Conservation (phyloP, 2,113 vertebrate genomes). For the Tachysurus vachellii region DNA sequence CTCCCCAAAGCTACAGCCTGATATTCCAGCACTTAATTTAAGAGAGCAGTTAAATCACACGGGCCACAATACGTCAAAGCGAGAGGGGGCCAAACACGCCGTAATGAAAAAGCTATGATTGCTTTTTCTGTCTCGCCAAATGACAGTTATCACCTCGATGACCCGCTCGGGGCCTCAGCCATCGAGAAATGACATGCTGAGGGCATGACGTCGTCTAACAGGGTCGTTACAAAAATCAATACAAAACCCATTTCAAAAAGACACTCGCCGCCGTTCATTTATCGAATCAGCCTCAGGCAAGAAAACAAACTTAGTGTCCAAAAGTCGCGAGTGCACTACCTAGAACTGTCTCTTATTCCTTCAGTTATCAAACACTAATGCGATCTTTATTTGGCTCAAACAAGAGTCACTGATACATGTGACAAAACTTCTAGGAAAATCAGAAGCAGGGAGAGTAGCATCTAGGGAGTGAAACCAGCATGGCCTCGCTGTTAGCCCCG, state of each 20-base stretch:
- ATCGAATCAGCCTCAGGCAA: constrained; percentile 96
- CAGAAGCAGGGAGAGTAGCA: neutral
- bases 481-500: neutral
- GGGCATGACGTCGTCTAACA: constrained; percentile 99
- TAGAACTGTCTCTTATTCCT: neutral
- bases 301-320: constrained; percentile 79
- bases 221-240: constrained; percentile 99
- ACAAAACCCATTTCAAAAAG: constrained; percentile 99
- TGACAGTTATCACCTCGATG: constrained; percentile 99
- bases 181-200: constrained; percentile 98
- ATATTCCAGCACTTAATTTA: constrained; percentile 99
- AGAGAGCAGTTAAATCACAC: constrained; percentile 99
- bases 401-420: constrained; percentile 1
- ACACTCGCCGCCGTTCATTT: constrained; percentile 96
- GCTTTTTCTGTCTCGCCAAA: constrained; percentile 99
- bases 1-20: constrained; percentile 90
- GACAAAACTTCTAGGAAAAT: neutral
- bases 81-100: constrained; percentile 92
- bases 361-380: constrained; percentile 20
- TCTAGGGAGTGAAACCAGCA: neutral
- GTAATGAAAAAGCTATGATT: constrained; percentile 99
- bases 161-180: constrained; percentile 94
- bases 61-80: constrained; percentile 96
- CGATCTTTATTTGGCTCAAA: neutral
- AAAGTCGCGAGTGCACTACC: constrained; percentile 15